Evolutionary conservation across 2,113 vertebrate genomes (phyloP), one percentile per base, ranked within the genome.

Genomic region (Pardalotus punctatus): DNA sequence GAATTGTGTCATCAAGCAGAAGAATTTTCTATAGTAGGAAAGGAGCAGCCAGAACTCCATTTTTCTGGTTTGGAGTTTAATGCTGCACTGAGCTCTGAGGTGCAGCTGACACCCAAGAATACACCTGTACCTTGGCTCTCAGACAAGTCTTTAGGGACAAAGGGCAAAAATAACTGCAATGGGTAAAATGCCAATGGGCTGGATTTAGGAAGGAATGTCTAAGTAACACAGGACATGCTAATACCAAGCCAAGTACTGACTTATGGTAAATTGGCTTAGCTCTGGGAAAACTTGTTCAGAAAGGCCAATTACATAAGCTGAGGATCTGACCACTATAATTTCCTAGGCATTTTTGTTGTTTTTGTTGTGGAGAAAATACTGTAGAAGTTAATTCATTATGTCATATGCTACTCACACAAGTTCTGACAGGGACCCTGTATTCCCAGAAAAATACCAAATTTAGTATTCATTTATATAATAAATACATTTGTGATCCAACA

Each of bases 1-100:
- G 86, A 86, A 92, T 62, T 78, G 77, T 95, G 96, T 97, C 96
- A 96, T 93, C 94, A 90, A 78, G 91, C 79, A 90, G 85, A 57
- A 96, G 73, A 81, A 33, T 94, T 95, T 95, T 95, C 88, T 82
- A n/a, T 17, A 90, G 65, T 17, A 48, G 72, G 42, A 43, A 95
- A 93, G 62, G 43, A 81, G 33, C 71, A 93, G 79, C 61, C 36
- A 11, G 19, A 79, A 53, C 51, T 93, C 53, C 5, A 2, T 88
- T 88, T 64, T 64, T 70, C 82, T 90, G 64, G 18, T 38, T 47
- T 58, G 79, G 81, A 33, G 3, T 71, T 33, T 48, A 82, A 77
- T 6, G 10, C 73, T 78, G 40, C 76, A 83, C 54, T 80, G 74
- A 61, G 60, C 62, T 85, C 90, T 84, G 50, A 71, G 77, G 36